These are phyloP conservation scores for Gorsachius goisagi DNA, from an alignment of 2,113 vertebrate species.

Conservation along the genomic window DNA sequence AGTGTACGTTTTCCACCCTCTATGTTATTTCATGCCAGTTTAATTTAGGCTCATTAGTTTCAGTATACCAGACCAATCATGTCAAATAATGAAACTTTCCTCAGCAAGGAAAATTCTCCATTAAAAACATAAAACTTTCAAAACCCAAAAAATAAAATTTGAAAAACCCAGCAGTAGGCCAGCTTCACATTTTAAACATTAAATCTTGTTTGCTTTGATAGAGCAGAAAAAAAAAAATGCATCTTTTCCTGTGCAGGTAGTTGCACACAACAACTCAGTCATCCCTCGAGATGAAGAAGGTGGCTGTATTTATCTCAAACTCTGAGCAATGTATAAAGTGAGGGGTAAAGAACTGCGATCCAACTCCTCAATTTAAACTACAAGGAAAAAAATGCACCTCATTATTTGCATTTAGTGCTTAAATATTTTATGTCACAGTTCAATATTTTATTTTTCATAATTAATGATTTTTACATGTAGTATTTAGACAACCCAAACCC, in stretches of 20 bases:
- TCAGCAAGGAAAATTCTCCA: neutral
- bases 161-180: neutral
- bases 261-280: neutral
- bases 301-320: neutral
- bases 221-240: neutral
- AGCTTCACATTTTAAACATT: neutral
- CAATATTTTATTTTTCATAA: neutral
- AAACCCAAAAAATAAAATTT: neutral
- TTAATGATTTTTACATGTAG: neutral
- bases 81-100: neutral
- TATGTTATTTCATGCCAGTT: neutral
- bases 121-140: neutral
- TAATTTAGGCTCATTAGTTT: neutral
- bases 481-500: neutral
- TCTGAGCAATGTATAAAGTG: neutral
- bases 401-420: neutral
- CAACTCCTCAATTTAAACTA: neutral
- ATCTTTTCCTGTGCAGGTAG: neutral
- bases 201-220: neutral
- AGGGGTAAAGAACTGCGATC: neutral
- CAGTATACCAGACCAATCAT: neutral
- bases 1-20: neutral
- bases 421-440: neutral
- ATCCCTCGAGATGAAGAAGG: neutral
- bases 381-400: rapidly evolving